Evolutionary conservation across 1,140 invertebrate species (phyloP).

Genomic region (Chironomus tepperi): DNA sequence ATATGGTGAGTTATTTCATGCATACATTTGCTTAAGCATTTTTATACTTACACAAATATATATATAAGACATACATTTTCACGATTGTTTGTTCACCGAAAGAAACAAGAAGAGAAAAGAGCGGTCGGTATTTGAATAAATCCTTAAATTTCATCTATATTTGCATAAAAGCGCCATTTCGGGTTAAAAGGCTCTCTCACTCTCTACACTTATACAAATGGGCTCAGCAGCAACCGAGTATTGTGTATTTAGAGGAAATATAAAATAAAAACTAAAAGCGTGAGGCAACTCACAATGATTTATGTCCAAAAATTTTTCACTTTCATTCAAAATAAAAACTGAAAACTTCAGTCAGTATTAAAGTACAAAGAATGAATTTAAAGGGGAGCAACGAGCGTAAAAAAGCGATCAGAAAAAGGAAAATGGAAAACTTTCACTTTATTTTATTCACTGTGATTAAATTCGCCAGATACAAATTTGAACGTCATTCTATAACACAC

Average conservation of each 20-base stretch:
- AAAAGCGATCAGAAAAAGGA: not conserved
- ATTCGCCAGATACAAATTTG: conserved; percentile 20
- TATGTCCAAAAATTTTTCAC: not conserved
- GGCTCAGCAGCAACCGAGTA: no score
- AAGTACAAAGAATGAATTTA: not conserved
- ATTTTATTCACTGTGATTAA: not conserved
- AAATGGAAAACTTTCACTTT: conserved; percentile 6
- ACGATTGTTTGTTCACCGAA: no score
- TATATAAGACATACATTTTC: no score
- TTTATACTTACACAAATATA: no score
- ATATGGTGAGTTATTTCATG: not conserved
- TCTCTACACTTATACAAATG: not conserved
- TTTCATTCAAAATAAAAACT: not conserved
- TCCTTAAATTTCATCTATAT: conserved; percentile 9
- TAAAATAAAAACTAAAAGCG: not conserved
- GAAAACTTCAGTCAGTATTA: no score
- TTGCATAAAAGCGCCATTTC: conserved; percentile 4
- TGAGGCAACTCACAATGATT: not conserved
- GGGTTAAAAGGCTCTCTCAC: not conserved
- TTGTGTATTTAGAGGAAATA: not conserved
- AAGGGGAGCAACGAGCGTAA: not conserved
- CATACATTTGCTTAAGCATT: no score
- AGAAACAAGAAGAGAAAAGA: no score
- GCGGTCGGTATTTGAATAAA: conserved; percentile 4
- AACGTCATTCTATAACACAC: not conserved